Base-by-base conservation (phyloP, 2,888 invertebrate genomes). In the Beris chalybata region DNA sequence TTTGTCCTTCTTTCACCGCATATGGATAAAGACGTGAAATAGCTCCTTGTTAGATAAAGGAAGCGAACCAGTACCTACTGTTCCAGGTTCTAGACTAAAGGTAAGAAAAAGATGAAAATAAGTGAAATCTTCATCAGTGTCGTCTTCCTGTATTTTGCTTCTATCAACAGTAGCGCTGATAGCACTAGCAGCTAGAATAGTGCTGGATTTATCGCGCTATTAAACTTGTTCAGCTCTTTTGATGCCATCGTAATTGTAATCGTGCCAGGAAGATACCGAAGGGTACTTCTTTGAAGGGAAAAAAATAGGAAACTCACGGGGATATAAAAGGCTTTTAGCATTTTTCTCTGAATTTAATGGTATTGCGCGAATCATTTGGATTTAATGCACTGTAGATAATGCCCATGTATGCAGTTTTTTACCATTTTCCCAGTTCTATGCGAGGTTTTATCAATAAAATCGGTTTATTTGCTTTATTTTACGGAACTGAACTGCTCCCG, bases 231-330 rank as follows among this genome's bases (percentile, higher is more conserved):
- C 15, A 13, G 13, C 22, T 5, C 48, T 22, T 22, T 48, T 48
- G 48, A 48, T 48, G 22, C 48, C 13, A 48, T 22, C 48, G 48
- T 13, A 48, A 48, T 48, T 48, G 48, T 48, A 48, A 48, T 48
- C 48, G 12, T 48, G 48, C 15, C 22, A 22, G 48, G 13, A 22
- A 9, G 48, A 38, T 38, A 38, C 5, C 38, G 38, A 38, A 38
- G 7, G 13, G 48, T 5, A 11, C 5, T 7, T 13, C 12, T 12
- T 48, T 13, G 3, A 13, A 48, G 48, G 12, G 12, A 22, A 48
- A 15, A 13, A 22, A 48, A 48, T 15, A 45, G 2, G 6, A 22
- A 48, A 48, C 48, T 15, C 7, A 48, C 12, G 3, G 13, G 5
- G 22, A 22, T 15, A 48, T 15, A 22, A 48, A 48, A 48, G 13